Base-by-base conservation (phyloP, 2,797 vertebrate species). In the Pseudomugil tenellus region DNA sequence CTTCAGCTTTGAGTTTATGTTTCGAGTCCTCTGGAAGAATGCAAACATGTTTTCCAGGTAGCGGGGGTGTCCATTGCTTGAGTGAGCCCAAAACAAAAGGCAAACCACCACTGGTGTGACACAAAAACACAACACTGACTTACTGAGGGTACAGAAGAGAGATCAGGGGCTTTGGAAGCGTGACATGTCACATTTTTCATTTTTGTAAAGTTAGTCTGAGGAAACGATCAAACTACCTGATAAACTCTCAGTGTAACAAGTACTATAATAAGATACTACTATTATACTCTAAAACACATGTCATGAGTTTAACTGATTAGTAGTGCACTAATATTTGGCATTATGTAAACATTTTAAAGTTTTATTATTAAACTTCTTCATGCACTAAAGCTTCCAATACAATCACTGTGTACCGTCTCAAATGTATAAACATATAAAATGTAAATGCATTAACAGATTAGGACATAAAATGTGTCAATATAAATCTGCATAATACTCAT, bases 291-390 rank as follows among this genome's bases (percentile, higher is more conserved):
- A 8, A 32, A 32, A 32, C 32, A 32, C 32, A 32, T 32, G 80
- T 85, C 59, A 75, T 63, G 79, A 72, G 81, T 83, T 61, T 71
- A 66, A 77, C 67, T 87, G 76, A 79, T 90, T 83, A 92, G 88
- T 90, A 91, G 92, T 92, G 90, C 92, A 91, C 91, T 87, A 84
- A 84, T 85, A 91, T 90, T 89, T 90, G 91, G 91, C 89, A 89
- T 88, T 65, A 88, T 94, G 94, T 95, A 94, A 95, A 95, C 94
- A 93, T 93, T 80, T 85, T 74, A 80, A 77, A 78, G 72, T 87
- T 89, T 80, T 61, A 89, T 85, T 89, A 86, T 84, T 83, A 84
- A 58, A 93, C 88, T 93, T 93, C 93, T 92, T 94, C 85, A 89
- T 93, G 91, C 92, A 92, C 86, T 89, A 90, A 86, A 88, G 83